These are phyloP conservation scores for Salvator merianae DNA, from an alignment of 2,113 vertebrate species.

Conservation along the genomic window DNA sequence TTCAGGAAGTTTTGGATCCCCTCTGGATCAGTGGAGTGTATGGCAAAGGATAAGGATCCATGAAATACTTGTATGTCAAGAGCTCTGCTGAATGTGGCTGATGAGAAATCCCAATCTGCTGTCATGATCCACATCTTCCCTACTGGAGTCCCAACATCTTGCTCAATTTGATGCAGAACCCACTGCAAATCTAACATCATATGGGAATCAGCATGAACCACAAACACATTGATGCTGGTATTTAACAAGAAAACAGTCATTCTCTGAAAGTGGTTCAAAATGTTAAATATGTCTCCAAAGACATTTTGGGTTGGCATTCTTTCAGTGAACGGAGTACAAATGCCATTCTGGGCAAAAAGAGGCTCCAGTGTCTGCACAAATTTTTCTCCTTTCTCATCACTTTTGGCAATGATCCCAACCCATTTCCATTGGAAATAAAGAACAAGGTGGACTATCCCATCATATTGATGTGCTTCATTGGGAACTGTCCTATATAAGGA, in stretches of 20 bases:
- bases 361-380: constrained; percentile 4
- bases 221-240: not conserved
- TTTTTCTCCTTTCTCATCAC: constrained; percentile 15
- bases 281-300: not conserved
- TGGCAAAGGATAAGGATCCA: constrained; percentile 7
- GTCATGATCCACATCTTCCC: constrained; percentile 10
- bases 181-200: not conserved
- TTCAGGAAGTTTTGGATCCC: not conserved
- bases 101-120: constrained; percentile 21
- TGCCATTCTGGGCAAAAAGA: not conserved
- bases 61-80: not conserved
- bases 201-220: constrained; percentile 11
- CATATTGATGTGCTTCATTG: not conserved
- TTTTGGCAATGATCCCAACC: constrained; percentile 7
- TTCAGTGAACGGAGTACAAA: not conserved
- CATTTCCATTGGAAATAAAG: constrained; percentile 15
- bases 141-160: too few relatives aligned
- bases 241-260: not conserved
- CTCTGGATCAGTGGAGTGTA: not conserved
- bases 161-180: not conserved
- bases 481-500: not conserved
- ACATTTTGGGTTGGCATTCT: constrained; percentile 11
- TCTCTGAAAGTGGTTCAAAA: not conserved
- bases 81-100: not conserved
- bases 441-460: not conserved